A percentile compares a stretch with the other conserved stretches of the same genome.
Conservation (phyloP, 2,797 vertebrate species). For the Mallotus villosus region DNA sequence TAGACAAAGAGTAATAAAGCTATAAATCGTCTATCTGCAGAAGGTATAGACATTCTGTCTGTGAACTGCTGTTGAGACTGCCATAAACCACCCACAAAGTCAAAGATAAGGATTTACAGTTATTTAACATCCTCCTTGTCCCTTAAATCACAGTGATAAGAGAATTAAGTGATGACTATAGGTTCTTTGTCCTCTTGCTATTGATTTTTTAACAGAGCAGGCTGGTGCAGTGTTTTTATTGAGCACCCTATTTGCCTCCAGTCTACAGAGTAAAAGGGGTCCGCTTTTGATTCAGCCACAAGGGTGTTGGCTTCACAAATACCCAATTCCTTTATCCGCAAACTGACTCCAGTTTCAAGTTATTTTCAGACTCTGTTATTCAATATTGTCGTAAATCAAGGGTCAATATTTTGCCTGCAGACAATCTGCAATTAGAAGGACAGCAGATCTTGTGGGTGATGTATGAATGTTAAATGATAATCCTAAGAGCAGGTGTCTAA, state of each 20-base stretch:
- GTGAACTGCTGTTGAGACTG: constrained; percentile 74
- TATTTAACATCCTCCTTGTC: constrained; percentile 75
- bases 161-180: constrained; percentile 73
- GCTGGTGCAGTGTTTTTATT: constrained; percentile 66
- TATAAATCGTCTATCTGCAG: constrained; percentile 68
- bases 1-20: constrained; percentile 81
- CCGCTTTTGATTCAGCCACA: constrained; percentile 27
- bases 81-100: constrained; percentile 78
- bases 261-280: constrained; percentile 42
- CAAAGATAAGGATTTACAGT: constrained; percentile 81
- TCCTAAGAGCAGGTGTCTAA: background rate
- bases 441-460: background rate
- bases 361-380: background rate
- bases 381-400: background rate
- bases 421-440: background rate
- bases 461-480: background rate
- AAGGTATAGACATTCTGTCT: constrained; percentile 75
- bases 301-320: constrained; percentile 13
- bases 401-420: background rate
- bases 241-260: constrained; percentile 65
- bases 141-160: constrained; percentile 74
- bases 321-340: constrained; percentile 11
- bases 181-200: constrained; percentile 74
- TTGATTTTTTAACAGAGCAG: constrained; percentile 67
- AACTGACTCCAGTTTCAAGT: background rate